Evolutionary conservation across 2,797 vertebrate species (phyloP).

Genomic region (Chiloscyllium punctatum): DNA sequence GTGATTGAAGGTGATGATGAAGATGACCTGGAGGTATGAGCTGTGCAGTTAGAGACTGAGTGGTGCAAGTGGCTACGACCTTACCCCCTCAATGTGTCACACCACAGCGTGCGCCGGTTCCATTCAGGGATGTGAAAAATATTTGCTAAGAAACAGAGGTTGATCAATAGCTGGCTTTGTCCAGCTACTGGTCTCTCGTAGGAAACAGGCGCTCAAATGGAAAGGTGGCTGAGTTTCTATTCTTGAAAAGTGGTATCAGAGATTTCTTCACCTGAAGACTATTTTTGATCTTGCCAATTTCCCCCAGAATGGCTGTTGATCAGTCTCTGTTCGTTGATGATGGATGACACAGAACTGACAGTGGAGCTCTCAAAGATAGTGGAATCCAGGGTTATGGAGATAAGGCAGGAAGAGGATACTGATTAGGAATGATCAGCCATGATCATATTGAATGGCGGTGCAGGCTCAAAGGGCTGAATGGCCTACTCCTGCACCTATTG

Average conservation of each 20-base stretch:
- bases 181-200: not conserved
- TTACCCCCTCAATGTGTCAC: too few relatives aligned
- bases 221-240: not conserved
- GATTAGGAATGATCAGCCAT: too few relatives aligned
- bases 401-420: too few relatives aligned
- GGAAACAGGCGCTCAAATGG: not conserved
- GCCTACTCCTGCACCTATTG: too few relatives aligned
- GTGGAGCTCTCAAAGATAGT: too few relatives aligned
- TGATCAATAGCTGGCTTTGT: not conserved
- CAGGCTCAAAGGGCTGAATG: too few relatives aligned
- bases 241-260: not conserved
- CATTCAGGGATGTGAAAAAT: not conserved
- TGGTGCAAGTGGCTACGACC: too few relatives aligned
- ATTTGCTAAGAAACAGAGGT: not conserved
- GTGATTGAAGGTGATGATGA: not conserved
- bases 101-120: too few relatives aligned
- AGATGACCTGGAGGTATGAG: not conserved
- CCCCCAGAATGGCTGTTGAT: not conserved
- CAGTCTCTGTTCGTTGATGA: not conserved
- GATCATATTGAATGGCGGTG: too few relatives aligned
- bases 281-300: not conserved
- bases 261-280: not conserved
- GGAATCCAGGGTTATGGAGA: too few relatives aligned
- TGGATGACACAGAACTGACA: not conserved
- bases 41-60: not conserved